These are phyloP conservation scores for Darevskia mixta DNA, from an alignment of 2,797 vertebrate genomes.

Conservation along the genomic window DNA sequence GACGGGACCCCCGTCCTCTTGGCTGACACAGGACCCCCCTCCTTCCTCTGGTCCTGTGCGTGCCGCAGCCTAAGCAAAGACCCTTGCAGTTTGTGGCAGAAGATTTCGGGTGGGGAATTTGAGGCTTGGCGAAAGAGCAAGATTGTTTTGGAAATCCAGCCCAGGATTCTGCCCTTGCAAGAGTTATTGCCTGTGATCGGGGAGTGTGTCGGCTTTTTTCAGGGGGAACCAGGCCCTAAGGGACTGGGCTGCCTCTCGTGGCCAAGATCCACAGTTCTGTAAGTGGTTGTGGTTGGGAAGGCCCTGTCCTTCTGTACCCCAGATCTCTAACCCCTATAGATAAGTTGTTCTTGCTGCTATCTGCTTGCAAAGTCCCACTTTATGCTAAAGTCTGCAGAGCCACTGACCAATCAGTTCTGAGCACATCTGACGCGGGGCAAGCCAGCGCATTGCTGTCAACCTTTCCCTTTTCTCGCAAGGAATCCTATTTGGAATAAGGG, in stretches of 20 bases:
- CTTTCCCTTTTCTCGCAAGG: too few species aligned
- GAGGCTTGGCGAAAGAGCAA: not conserved
- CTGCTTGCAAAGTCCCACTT: not conserved
- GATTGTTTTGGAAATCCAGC: not conserved
- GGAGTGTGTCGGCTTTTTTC: not conserved
- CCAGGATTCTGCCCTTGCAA: accelerated
- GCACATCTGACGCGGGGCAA: accelerated
- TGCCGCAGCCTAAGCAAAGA: not conserved
- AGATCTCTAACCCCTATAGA: not conserved
- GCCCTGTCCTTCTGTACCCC: too few species aligned
- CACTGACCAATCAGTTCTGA: not conserved
- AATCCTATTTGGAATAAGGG: too few species aligned
- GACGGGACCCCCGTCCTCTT: not conserved
- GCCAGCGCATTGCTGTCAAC: not conserved
- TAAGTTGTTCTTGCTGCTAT: not conserved
- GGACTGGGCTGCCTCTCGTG: accelerated
- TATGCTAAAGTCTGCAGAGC: not conserved
- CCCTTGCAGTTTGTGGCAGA: not conserved
- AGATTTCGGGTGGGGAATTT: not conserved
- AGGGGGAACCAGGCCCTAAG: too few species aligned
- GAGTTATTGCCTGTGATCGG: not conserved
- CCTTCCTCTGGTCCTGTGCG: not conserved
- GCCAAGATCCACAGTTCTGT: not conserved
- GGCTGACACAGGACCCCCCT: too few species aligned
- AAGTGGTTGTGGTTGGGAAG: not conserved